These are phyloP conservation scores for Harpagifer antarcticus DNA, from an alignment of 2,797 vertebrate genomes.

Conservation along the genomic window DNA sequence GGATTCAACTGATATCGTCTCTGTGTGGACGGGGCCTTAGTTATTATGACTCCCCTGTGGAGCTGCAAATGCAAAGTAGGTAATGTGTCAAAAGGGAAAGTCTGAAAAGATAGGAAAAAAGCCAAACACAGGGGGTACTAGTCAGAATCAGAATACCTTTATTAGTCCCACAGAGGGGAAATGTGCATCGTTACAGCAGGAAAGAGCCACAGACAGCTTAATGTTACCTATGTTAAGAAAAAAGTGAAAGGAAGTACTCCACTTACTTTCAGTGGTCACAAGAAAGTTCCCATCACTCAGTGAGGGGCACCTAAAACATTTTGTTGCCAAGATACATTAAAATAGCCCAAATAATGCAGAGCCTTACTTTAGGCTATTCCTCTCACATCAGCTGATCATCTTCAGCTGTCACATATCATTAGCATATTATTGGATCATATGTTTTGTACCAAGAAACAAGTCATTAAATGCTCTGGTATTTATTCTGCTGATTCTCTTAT, in stretches of 20 bases:
- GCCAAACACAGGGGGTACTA: background rate
- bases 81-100: background rate
- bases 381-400: background rate
- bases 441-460: background rate
- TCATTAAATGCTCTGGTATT: background rate
- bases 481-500: conserved; percentile 1
- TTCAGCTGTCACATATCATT: background rate
- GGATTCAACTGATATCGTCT: too few species aligned
- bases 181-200: too few species aligned
- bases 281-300: background rate
- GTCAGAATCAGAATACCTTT: too few species aligned
- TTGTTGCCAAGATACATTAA: background rate
- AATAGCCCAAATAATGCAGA: background rate
- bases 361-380: background rate
- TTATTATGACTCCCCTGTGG: too few species aligned
- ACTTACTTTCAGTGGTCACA: background rate
- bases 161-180: too few species aligned
- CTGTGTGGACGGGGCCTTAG: too few species aligned
- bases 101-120: background rate
- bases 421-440: conserved; percentile 1
- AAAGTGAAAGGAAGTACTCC: background rate
- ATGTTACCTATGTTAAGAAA: too few species aligned
- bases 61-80: background rate
- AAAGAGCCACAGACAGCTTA: too few species aligned
- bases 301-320: background rate